Percentiles rank a stretch among this genome's conserved stretches.
phyloP scores from a whole-genome alignment of 2,888 invertebrate species.

The Sarcophaga caerulescens region DNA sequence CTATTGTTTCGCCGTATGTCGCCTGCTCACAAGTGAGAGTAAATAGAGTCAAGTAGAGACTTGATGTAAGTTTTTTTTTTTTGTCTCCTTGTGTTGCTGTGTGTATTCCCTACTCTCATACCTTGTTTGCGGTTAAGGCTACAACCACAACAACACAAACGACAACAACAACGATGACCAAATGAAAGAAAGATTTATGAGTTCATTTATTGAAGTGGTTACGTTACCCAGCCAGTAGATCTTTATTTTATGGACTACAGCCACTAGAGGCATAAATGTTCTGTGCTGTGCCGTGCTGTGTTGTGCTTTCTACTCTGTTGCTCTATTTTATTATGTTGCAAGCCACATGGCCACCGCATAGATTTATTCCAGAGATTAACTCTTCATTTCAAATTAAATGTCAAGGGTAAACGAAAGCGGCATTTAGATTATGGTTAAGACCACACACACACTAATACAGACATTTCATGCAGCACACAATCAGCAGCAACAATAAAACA shows the following conservation, averaged over 20 bases:
- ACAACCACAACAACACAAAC: not conserved
- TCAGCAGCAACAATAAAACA: too few species aligned
- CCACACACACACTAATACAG: not conserved
- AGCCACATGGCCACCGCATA: constrained; percentile 38
- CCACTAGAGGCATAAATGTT: not conserved
- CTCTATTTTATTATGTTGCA: constrained; percentile 23
- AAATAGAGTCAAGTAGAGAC: too few species aligned
- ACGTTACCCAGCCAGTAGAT: constrained; percentile 49
- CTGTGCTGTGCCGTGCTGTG: not conserved
- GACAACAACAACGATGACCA: constrained; percentile 35
- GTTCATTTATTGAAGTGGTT: constrained; percentile 66
- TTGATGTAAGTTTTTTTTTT: too few species aligned
- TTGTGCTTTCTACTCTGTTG: not conserved
- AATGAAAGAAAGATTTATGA: constrained; percentile 65
- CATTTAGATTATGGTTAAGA: constrained; percentile 37
- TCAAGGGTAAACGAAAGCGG: constrained; percentile 65
- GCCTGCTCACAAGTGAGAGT: too few species aligned
- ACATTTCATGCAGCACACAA: not conserved
- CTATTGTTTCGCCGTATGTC: too few species aligned
- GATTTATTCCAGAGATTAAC: constrained; percentile 65
- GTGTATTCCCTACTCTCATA: constrained; percentile 37
- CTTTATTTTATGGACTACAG: constrained; percentile 57
- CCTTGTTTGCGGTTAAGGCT: constrained; percentile 54
- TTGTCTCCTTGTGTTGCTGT: not conserved
- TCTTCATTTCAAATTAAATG: constrained; percentile 65